A percentile compares a stretch with the other conserved stretches of the same genome.
phyloP scores from a whole-genome alignment of 1,140 invertebrate species.

The Drosophila pallidifrons region DNA sequence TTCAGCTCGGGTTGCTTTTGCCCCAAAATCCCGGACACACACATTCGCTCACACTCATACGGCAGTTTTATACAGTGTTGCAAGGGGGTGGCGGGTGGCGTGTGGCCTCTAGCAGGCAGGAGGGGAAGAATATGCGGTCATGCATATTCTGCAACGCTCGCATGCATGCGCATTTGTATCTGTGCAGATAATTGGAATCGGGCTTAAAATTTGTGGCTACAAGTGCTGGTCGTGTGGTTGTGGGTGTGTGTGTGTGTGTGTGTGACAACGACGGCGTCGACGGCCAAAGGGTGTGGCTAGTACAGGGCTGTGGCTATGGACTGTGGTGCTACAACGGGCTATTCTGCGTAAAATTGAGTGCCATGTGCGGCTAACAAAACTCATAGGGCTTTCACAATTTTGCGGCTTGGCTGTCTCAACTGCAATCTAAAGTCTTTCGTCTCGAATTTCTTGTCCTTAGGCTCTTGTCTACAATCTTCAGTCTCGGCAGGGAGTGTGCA shows the following conservation, averaged over 20 bases:
- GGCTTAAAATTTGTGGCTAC: conserved; percentile 81
- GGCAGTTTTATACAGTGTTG: conserved; percentile 2
- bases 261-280: conserved; percentile 27
- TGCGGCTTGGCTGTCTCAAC: conserved; percentile 51
- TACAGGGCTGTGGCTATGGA: neutral
- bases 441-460: neutral
- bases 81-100: neutral
- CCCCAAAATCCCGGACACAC: conserved; percentile 5
- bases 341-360: conserved; percentile 76
- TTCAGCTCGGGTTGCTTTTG: conserved; percentile 12
- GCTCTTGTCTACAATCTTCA: neutral
- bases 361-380: conserved; percentile 70
- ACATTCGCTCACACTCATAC: neutral
- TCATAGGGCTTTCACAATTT: conserved; percentile 81
- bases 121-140: conserved; percentile 28
- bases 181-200: conserved; percentile 80
- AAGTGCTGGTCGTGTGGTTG: conserved; percentile 39
- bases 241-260: neutral
- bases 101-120: neutral
- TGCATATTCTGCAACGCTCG: conserved; percentile 56
- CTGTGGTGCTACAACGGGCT: conserved; percentile 32
- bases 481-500: conserved; percentile 9
- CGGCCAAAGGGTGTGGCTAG: neutral
- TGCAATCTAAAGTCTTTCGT: conserved; percentile 26
- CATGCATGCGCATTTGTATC: conserved; percentile 67